These are phyloP conservation scores for Arizona elegans DNA, from an alignment of 2,113 vertebrate species.

Conservation along the genomic window DNA sequence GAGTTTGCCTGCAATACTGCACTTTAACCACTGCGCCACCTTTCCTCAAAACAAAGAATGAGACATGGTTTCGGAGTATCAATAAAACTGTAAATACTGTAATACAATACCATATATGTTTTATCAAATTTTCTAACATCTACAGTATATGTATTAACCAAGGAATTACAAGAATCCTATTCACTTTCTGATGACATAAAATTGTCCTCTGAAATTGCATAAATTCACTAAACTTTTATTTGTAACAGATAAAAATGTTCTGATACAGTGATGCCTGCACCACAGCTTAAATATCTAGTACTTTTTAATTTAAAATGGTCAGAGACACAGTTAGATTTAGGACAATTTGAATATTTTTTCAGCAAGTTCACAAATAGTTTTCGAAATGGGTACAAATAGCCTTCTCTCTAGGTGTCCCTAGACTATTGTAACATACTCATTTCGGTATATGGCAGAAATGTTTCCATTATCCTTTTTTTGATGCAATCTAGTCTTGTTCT, in stretches of 20 bases:
- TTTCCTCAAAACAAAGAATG: background rate
- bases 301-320: background rate
- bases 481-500: conserved; percentile 67
- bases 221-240: background rate
- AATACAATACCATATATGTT: background rate
- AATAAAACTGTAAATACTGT: background rate
- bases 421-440: conserved; percentile 46
- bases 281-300: background rate
- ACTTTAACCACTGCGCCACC: background rate
- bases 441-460: conserved; percentile 45
- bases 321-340: conserved; percentile 1
- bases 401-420: conserved; percentile 44
- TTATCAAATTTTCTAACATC: background rate
- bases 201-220: background rate
- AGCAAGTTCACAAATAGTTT: conserved; percentile 4
- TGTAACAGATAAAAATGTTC: background rate
- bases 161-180: background rate
- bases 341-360: conserved; percentile 22
- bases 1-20: background rate
- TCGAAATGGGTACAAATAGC: conserved; percentile 37
- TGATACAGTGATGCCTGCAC: too few species aligned
- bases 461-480: conserved; percentile 64
- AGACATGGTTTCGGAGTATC: background rate
- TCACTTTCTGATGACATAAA: background rate
- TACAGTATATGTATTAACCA: background rate